Evolutionary conservation across 2,797 vertebrate species (phyloP).

Genomic region (Gobio occitaniae): DNA sequence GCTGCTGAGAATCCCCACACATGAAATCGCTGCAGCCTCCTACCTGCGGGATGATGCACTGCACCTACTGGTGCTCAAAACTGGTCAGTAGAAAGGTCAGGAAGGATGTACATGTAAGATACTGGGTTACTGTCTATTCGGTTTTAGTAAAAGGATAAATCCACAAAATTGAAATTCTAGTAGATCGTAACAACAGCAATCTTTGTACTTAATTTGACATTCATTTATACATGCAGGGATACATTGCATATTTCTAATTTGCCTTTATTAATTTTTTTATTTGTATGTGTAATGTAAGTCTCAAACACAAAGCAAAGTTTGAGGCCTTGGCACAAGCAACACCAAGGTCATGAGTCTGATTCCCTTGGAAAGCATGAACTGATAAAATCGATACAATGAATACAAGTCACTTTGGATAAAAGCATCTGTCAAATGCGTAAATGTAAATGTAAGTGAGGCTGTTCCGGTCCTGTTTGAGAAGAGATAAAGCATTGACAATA

Average conservation of each 20-base stretch:
- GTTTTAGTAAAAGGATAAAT: not conserved
- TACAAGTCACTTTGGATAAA: not conserved
- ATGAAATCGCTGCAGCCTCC: conserved; percentile 93
- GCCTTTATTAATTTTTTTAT: not conserved
- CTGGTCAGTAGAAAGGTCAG: conserved; percentile 76
- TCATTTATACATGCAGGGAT: not conserved
- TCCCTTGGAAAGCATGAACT: not conserved
- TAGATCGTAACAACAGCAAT: not conserved
- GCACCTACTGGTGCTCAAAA: conserved; percentile 95
- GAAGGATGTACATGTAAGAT: no score
- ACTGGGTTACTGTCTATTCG: not conserved
- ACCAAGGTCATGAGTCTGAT: not conserved
- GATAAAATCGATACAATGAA: not conserved
- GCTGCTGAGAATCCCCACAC: conserved; percentile 92
- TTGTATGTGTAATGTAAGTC: not conserved
- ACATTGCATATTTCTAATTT: not conserved
- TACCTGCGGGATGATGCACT: conserved; percentile 94
- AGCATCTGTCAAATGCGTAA: not conserved
- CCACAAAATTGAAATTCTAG: not conserved
- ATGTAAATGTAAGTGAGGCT: not conserved
- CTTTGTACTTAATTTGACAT: not conserved
- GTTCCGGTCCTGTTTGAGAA: no score
- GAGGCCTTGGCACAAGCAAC: not conserved
- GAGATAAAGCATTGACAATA: not conserved
- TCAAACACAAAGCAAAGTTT: not conserved